Evolutionary conservation across 2,797 vertebrate species (phyloP).

Genomic region (Bovichtus diacanthus): DNA sequence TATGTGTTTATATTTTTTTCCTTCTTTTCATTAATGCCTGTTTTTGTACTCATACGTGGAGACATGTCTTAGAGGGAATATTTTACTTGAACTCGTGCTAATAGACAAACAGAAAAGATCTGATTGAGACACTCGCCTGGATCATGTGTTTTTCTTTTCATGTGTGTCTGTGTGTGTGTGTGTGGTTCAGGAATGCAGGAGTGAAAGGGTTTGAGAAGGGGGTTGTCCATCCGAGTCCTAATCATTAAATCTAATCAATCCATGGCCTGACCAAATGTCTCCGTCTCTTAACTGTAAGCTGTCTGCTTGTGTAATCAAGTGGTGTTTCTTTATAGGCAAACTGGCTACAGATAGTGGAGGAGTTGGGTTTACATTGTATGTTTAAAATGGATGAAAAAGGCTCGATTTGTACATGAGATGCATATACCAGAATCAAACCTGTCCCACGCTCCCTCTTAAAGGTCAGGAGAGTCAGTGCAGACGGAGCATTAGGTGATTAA

Average conservation of each 20-base stretch:
- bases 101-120: conserved; percentile 60
- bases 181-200: conserved; percentile 70
- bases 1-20: conserved; percentile 63
- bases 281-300: conserved; percentile 54
- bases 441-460: conserved; percentile 58
- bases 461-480: conserved; percentile 43
- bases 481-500: conserved; percentile 58
- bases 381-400: conserved; percentile 32
- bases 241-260: conserved; percentile 84
- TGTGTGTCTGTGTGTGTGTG: conserved; percentile 34
- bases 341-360: not conserved
- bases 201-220: conserved; percentile 44
- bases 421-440: conserved; percentile 36
- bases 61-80: conserved; percentile 60
- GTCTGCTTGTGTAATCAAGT: not conserved
- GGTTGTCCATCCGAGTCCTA: conserved; percentile 71
- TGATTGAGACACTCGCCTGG: conserved; percentile 54
- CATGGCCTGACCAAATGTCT: conserved; percentile 69
- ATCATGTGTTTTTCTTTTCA: conserved; percentile 68
- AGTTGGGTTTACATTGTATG: conserved; percentile 18
- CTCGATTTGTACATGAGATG: conserved; percentile 26
- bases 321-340: conserved; percentile 16
- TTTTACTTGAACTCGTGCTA: conserved; percentile 76
- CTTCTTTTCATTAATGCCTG: conserved; percentile 66
- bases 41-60: conserved; percentile 71